phyloP scores from a whole-genome alignment of 1,140 invertebrate genomes.

The Sweltsa coloradensis region DNA sequence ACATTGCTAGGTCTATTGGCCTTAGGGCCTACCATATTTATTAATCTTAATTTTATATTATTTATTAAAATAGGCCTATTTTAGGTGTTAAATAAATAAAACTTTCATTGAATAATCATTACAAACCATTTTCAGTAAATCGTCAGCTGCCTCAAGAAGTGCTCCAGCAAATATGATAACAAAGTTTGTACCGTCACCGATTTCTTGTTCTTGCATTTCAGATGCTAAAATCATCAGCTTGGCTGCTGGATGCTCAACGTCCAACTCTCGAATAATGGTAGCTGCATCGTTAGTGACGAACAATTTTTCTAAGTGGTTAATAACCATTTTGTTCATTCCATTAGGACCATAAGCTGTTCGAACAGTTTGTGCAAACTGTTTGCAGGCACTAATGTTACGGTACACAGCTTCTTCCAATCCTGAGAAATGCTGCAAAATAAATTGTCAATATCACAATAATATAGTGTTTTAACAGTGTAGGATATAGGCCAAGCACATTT shows the following conservation, averaged over 20 bases:
- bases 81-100: too few species aligned
- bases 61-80: too few species aligned
- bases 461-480: slow-evolving; percentile 7
- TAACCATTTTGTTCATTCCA: slow-evolving; percentile 99
- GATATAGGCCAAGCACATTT: too few species aligned
- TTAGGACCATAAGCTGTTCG: slow-evolving; percentile 93
- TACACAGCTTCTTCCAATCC: slow-evolving; percentile 96
- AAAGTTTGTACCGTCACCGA: slow-evolving; percentile 98
- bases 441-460: too few species aligned
- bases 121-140: slow-evolving; percentile 69
- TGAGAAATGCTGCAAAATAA: slow-evolving; percentile 70
- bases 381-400: slow-evolving; percentile 92
- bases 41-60: neutral
- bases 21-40: slow-evolving; percentile 3
- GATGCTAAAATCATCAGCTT: slow-evolving; percentile 91
- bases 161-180: slow-evolving; percentile 91
- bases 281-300: slow-evolving; percentile 99
- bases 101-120: slow-evolving; percentile 7
- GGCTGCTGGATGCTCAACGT: slow-evolving; percentile 98
- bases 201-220: slow-evolving; percentile 97
- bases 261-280: slow-evolving; percentile 91
- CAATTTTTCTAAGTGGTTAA: slow-evolving; percentile 96
- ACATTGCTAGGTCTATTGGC: too few species aligned
- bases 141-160: slow-evolving; percentile 82
- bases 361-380: slow-evolving; percentile 85